These are phyloP conservation scores for Dendrolimus kikuchii DNA, from an alignment of 1,140 invertebrate species.

Conservation along the genomic window DNA sequence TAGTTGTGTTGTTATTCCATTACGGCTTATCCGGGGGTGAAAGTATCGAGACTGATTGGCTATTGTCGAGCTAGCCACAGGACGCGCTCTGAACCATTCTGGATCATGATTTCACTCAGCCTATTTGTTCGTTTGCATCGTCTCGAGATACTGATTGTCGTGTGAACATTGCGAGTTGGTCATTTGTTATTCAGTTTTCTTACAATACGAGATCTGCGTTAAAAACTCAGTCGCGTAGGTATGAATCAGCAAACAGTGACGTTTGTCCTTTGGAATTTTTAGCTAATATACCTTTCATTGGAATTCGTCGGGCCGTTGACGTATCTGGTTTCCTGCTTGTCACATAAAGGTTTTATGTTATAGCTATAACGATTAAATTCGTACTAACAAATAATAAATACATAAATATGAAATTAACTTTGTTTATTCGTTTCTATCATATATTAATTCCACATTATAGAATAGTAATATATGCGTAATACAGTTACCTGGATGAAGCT, in stretches of 20 bases:
- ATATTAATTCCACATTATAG: too few relatives aligned
- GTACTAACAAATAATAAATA: too few relatives aligned
- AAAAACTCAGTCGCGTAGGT: conserved; percentile 32
- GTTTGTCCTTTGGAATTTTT: background rate
- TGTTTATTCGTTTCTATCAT: too few relatives aligned
- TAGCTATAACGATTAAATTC: background rate
- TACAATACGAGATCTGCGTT: conserved; percentile 30
- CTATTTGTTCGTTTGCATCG: conserved; percentile 29
- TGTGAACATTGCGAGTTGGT: conserved; percentile 34
- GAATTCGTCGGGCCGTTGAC: too few relatives aligned
- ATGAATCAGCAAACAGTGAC: conserved; percentile 23
- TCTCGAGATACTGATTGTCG: conserved; percentile 52
- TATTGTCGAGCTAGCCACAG: conserved; percentile 43
- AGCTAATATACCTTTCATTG: too few relatives aligned
- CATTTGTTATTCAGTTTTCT: conserved; percentile 53
- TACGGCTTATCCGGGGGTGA: conserved; percentile 53
- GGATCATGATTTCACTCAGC: conserved; percentile 56
- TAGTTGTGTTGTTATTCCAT: conserved; percentile 52
- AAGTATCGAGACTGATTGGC: conserved; percentile 57
- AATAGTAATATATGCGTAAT: too few relatives aligned
- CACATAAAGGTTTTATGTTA: background rate
- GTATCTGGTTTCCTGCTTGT: too few relatives aligned
- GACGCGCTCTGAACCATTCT: conserved; percentile 41
- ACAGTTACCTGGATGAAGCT: too few relatives aligned
- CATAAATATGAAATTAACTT: too few relatives aligned